phyloP scores from a whole-genome alignment of 1,140 invertebrate genomes.

The Platyura marginata region DNA sequence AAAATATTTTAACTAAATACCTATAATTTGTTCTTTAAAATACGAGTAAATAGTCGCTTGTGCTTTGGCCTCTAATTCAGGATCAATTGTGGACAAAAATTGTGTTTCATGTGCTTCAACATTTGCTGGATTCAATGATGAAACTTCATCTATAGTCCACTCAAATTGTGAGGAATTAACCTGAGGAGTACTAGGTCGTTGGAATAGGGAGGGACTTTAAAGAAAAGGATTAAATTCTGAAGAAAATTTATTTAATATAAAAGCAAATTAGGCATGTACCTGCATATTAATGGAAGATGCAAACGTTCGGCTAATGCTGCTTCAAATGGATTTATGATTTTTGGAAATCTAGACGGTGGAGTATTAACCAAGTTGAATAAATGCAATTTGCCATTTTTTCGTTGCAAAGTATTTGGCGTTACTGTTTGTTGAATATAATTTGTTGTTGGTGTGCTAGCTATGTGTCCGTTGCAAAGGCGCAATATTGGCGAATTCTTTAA shows the following conservation, averaged over 20 bases:
- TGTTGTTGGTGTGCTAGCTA: too few species aligned
- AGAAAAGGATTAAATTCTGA: too few species aligned
- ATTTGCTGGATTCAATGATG: slow-evolving; percentile 28
- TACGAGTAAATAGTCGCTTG: slow-evolving; percentile 32
- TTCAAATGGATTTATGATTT: slow-evolving; percentile 20
- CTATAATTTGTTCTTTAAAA: slow-evolving; percentile 27
- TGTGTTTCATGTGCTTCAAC: slow-evolving; percentile 31
- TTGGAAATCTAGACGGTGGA: slow-evolving; percentile 17
- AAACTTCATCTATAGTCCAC: slow-evolving; percentile 34
- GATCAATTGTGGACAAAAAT: slow-evolving; percentile 26
- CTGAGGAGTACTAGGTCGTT: slow-evolving; percentile 15
- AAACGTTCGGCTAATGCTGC: slow-evolving; percentile 14
- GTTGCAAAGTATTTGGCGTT: not conserved
- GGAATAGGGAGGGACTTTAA: slow-evolving; percentile 22
- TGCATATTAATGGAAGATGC: slow-evolving; percentile 21
- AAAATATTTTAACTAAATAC: too few species aligned
- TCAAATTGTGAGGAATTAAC: slow-evolving; percentile 23
- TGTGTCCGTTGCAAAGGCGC: too few species aligned
- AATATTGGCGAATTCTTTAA: too few species aligned
- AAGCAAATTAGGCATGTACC: slow-evolving; percentile 8
- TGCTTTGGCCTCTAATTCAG: slow-evolving; percentile 28
- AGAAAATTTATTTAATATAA: not conserved
- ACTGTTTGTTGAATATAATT: too few species aligned
- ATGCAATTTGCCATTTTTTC: not conserved
- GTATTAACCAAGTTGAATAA: slow-evolving; percentile 6